Conservation (phyloP, 2,797 vertebrate genomes). For the Zalophus californianus region DNA sequence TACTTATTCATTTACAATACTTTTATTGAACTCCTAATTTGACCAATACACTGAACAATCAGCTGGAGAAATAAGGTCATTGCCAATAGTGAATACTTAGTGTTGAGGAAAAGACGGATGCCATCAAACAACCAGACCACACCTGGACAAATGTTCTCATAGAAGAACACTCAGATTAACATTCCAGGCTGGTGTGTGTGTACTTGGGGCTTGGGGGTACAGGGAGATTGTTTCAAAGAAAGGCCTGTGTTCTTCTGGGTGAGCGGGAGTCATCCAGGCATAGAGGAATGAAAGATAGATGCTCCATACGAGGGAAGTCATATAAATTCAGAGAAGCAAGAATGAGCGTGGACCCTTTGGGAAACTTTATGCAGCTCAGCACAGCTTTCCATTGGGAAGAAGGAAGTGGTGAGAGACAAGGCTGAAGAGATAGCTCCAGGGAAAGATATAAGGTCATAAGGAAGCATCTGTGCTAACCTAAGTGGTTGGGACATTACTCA, state of each 20-base stretch:
- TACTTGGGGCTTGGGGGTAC: rapidly evolving
- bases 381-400: rapidly evolving
- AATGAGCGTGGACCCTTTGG: neutral
- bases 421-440: rapidly evolving
- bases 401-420: neutral
- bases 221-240: neutral
- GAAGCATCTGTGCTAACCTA: neutral
- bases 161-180: neutral
- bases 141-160: neutral
- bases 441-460: rapidly evolving
- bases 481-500: neutral
- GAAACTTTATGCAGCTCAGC: neutral
- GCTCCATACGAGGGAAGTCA: neutral
- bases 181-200: neutral
- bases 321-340: neutral
- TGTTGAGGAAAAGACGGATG: neutral
- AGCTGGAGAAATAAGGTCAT: neutral
- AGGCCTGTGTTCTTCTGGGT: neutral
- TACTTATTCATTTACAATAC: neutral
- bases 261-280: neutral
- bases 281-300: neutral
- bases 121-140: no score
- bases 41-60: neutral
- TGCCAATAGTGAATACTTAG: neutral
- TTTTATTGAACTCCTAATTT: neutral